These are phyloP conservation scores for Callyntrura sp. DNA, from an alignment of 2,888 invertebrate species.

Conservation along the genomic window DNA sequence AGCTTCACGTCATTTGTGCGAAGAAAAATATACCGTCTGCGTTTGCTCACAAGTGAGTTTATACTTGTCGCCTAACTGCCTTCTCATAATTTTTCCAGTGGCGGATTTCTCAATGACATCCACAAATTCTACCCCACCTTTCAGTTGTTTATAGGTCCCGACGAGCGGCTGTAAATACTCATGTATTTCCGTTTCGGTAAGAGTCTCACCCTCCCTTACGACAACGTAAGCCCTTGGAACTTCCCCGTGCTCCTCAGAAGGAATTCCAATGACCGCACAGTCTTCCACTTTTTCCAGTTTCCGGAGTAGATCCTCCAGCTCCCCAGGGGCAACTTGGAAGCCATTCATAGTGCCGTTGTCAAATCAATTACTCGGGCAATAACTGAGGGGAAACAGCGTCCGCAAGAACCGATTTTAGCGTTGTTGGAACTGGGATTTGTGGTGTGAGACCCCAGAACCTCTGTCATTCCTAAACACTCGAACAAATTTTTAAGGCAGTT, in stretches of 20 bases:
- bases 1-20: no score
- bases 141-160: slow-evolving; percentile 91
- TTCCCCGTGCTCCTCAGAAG: slow-evolving; percentile 90
- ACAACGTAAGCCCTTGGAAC: slow-evolving; percentile 92
- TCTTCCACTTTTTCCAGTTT: slow-evolving; percentile 91
- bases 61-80: no score
- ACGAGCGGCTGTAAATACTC: slow-evolving; percentile 89
- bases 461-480: no score
- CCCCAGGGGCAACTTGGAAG: slow-evolving; percentile 93
- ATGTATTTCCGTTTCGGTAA: slow-evolving; percentile 88
- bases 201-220: slow-evolving; percentile 85
- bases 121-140: slow-evolving; percentile 90
- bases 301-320: slow-evolving; percentile 91
- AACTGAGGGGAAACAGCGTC: no score
- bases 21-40: no score
- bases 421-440: slow-evolving; percentile 67
- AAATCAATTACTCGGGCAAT: no score
- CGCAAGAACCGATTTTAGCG: slow-evolving; percentile 80
- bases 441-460: slow-evolving; percentile 86
- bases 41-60: no score
- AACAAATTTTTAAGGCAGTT: no score
- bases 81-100: slow-evolving; percentile 91
- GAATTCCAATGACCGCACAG: slow-evolving; percentile 92
- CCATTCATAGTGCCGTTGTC: no score
- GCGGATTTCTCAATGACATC: slow-evolving; percentile 90